Percentiles rank a stretch among this genome's conserved stretches.
Evolutionary conservation across 2,888 invertebrate genomes (phyloP).

Genomic region (Sylvicola fuscatus): DNA sequence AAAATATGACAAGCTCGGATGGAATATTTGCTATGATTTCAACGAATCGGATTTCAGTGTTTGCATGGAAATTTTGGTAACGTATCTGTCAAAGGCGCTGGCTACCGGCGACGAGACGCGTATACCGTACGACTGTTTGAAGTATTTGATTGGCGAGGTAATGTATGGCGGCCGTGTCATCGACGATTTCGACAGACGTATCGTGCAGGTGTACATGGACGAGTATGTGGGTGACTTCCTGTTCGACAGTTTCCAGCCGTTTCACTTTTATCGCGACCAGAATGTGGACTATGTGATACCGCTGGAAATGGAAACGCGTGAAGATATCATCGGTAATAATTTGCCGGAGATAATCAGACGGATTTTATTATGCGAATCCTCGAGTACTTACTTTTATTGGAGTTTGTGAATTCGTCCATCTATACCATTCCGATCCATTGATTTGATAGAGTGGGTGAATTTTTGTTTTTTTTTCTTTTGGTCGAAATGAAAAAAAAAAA

Average conservation of each 20-base stretch:
- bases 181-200: constrained; percentile 74
- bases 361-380: neutral
- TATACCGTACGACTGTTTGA: constrained; percentile 78
- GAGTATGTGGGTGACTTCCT: constrained; percentile 91
- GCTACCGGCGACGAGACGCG: constrained; percentile 31
- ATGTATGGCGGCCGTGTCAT: constrained; percentile 92
- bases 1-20: constrained; percentile 85
- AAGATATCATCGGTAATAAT: constrained; percentile 44
- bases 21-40: constrained; percentile 88
- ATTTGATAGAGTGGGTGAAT: too few species aligned
- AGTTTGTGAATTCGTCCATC: too few species aligned
- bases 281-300: constrained; percentile 64
- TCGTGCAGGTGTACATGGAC: constrained; percentile 74
- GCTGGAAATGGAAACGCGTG: constrained; percentile 33
- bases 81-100: constrained; percentile 52
- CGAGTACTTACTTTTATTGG: too few species aligned
- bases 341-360: neutral
- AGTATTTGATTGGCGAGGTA: constrained; percentile 83
- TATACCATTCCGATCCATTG: too few species aligned
- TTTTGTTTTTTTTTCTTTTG: too few species aligned
- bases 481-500: too few species aligned
- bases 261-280: constrained; percentile 65
- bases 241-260: constrained; percentile 78
- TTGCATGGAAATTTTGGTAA: constrained; percentile 65
- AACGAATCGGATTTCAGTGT: constrained; percentile 84